Base-by-base conservation (phyloP, 2,113 vertebrate genomes). In the Heteronetta atricapilla region DNA sequence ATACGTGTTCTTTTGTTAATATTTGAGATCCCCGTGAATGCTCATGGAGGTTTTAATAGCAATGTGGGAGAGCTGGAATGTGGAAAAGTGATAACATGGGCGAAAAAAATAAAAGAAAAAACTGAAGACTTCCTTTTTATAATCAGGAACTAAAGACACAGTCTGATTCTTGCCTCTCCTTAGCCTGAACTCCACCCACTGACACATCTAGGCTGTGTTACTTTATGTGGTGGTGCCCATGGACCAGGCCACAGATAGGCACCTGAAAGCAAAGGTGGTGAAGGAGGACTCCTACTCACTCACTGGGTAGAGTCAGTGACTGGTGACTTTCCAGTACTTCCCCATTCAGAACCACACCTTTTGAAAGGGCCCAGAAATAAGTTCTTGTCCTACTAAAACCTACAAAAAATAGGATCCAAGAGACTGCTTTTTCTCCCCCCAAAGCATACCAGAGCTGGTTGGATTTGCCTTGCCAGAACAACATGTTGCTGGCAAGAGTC, bases 31-130 rank as follows among this genome's bases (percentile, higher is more conserved):
- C 11, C 40, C 9, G 7, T 15, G 23, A 81, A 31, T 1, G 0
- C 25, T 80, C 58, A 33, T 5, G 82, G 29, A 21, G 3, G 22
- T 38, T 69, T 74, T 33, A 52, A 52, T 6, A 42, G 19, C 46
- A 75, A 23, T 29, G 36, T n/a, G 56, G 29, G 55, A 34, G 31
- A 90, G 13, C 26, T 73, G 48, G 36, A 75, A 77, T 18, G 6
- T 3, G 26, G 11, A 53, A 34, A 60, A 82, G 11, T 0, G 0
- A 6, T 38, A 68, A 31, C 3, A 55, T 74, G 34, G 40, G 21
- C 8, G 63, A 1, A 4, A 60, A 46, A 46, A 46, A 46, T 4
- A 20, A 46, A 19, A 46, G 20, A 20, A 46, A 19, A 87, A 89
- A 8, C 1, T 23, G 16, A 89, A 36, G 9, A 36, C 2, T 62